phyloP scores from a whole-genome alignment of 1,140 invertebrate species.

The Zaprionus kolodkinae region DNA sequence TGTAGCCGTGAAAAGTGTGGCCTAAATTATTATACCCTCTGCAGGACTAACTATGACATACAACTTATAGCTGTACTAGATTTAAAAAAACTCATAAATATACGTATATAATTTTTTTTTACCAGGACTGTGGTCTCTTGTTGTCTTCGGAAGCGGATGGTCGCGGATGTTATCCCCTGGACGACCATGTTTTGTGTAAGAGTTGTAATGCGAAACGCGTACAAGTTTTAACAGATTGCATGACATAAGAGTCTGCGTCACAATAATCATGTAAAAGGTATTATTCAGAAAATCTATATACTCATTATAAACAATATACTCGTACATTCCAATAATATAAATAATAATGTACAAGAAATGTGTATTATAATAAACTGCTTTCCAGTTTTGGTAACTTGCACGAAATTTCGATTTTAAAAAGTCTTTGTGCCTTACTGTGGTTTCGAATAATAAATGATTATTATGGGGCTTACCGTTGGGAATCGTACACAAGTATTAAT shows the following conservation, averaged over 20 bases:
- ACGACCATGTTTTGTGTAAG: constrained; percentile 98
- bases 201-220: constrained; percentile 97
- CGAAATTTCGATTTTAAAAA: not conserved
- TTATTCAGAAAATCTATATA: not conserved
- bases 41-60: no score
- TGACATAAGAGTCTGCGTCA: constrained; percentile 78
- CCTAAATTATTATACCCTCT: no score
- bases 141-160: constrained; percentile 97
- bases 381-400: not conserved
- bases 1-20: no score
- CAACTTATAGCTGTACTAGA: no score
- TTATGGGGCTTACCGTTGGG: no score
- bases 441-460: no score
- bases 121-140: constrained; percentile 94
- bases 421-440: no score
- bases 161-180: constrained; percentile 97
- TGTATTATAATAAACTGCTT: not conserved
- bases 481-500: no score
- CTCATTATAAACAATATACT: not conserved
- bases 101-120: not conserved
- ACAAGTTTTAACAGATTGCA: constrained; percentile 91
- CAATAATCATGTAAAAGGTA: not conserved
- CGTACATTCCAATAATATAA: not conserved
- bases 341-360: not conserved
- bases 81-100: not conserved